Conservation (phyloP, 1,140 invertebrate genomes). For the Habropoda laboriosa region DNA sequence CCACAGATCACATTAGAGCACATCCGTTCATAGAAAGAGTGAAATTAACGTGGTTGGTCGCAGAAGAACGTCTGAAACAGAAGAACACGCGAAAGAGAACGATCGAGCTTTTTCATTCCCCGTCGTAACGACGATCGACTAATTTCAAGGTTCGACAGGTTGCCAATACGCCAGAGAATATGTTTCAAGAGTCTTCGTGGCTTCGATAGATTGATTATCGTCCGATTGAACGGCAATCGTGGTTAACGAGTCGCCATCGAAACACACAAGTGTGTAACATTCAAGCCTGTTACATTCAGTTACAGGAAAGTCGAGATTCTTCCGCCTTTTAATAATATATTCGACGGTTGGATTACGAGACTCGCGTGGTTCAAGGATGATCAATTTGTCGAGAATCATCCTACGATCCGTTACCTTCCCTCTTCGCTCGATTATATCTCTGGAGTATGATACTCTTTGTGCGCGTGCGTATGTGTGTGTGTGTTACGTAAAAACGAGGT, state of each 20-base stretch:
- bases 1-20: no score
- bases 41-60: no score
- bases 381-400: conserved; percentile 38
- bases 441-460: no score
- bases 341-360: conserved; percentile 11
- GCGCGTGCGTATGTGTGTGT: no score
- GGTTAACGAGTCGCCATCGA: conserved; percentile 23
- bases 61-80: neutral
- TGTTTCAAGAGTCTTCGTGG: neutral
- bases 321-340: conserved; percentile 7
- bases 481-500: neutral
- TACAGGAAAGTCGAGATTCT: conserved; percentile 17
- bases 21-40: no score
- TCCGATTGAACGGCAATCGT: conserved; percentile 16
- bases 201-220: conserved; percentile 16
- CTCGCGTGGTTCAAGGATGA: conserved; percentile 16
- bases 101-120: no score
- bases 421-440: neutral
- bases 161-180: neutral
- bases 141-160: conserved; percentile 28
- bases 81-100: neutral
- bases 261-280: neutral
- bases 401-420: conserved; percentile 15
- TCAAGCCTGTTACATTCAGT: conserved; percentile 14
- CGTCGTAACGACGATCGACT: conserved; percentile 9